phyloP scores from a whole-genome alignment of 2,888 invertebrate genomes.

The Arge pagana region DNA sequence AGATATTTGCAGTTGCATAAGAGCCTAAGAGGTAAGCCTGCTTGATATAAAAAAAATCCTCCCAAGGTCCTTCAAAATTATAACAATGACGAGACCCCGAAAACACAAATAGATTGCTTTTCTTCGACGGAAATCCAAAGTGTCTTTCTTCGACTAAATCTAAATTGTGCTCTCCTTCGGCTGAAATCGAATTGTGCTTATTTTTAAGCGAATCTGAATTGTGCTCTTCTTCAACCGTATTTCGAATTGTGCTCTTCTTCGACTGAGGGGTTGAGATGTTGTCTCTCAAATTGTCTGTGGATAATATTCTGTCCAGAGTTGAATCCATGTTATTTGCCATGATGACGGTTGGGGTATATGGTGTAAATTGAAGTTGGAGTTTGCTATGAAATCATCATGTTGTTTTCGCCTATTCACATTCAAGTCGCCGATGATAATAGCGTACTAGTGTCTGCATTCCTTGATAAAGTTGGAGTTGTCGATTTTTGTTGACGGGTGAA shows the following conservation, averaged over 20 bases:
- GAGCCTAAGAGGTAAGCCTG: too few species aligned
- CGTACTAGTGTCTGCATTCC: slow-evolving; percentile 7
- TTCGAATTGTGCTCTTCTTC: too few species aligned
- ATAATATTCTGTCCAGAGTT: slow-evolving; percentile 5
- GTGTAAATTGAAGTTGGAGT: slow-evolving; percentile 1
- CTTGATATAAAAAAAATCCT: too few species aligned
- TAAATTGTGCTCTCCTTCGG: too few species aligned
- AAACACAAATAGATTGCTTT: too few species aligned
- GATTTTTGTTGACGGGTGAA: slow-evolving; percentile 1
- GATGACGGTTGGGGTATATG: slow-evolving; percentile 6
- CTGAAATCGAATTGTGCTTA: not conserved
- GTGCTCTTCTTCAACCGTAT: too few species aligned
- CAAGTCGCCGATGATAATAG: slow-evolving; percentile 5
- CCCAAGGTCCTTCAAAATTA: too few species aligned
- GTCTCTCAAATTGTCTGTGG: slow-evolving; percentile 4
- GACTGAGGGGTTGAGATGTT: slow-evolving; percentile 2
- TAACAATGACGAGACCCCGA: too few species aligned
- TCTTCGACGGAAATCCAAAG: too few species aligned
- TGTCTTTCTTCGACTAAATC: too few species aligned
- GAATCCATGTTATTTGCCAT: slow-evolving; percentile 12
- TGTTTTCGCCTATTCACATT: not conserved
- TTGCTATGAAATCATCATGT: not conserved
- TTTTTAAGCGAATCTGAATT: too few species aligned
- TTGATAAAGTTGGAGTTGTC: slow-evolving; percentile 4
- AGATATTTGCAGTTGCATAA: too few species aligned